Conservation (phyloP, 2,113 vertebrate species). For the Oryzias javanicus region DNA sequence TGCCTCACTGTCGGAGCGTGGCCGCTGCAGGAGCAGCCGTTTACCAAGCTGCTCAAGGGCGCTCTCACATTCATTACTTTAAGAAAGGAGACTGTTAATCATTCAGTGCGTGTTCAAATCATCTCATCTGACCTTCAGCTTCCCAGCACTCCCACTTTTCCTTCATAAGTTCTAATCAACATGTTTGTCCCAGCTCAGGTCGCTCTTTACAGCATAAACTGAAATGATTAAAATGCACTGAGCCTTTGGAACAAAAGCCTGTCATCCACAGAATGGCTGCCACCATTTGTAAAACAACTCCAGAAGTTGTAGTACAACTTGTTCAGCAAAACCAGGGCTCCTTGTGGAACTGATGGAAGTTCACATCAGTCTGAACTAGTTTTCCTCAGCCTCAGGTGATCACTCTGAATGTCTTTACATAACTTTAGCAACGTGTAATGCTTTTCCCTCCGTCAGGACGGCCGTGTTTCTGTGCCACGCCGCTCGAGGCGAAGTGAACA, state of each 20-base stretch:
- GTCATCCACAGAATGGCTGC: neutral
- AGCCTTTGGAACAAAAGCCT: conserved; percentile 12
- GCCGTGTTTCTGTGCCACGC: conserved; percentile 48
- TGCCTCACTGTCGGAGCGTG: conserved; percentile 23
- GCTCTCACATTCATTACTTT: conserved; percentile 37
- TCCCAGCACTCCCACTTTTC: conserved; percentile 39
- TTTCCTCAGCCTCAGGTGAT: conserved; percentile 13
- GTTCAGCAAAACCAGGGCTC: conserved; percentile 14
- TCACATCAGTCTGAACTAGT: conserved; percentile 27
- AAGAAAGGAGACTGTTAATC: conserved; percentile 56
- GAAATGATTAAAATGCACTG: neutral
- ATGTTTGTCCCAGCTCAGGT: conserved; percentile 27
- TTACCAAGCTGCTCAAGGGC: conserved; percentile 55
- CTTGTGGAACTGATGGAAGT: conserved; percentile 10
- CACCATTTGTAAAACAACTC: neutral
- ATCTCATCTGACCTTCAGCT: conserved; percentile 59
- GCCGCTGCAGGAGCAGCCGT: conserved; percentile 16
- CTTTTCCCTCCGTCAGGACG: conserved; percentile 8
- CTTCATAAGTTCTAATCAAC: conserved; percentile 49
- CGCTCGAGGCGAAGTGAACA: conserved; percentile 66
- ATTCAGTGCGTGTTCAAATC: conserved; percentile 58
- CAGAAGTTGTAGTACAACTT: conserved; percentile 19
- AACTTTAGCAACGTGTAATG: conserved; percentile 29
- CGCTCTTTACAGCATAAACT: conserved; percentile 5
- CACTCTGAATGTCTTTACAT: conserved; percentile 36